These are phyloP conservation scores for Trematocara zebra DNA, from an alignment of 2,113 vertebrate species.

Conservation along the genomic window DNA sequence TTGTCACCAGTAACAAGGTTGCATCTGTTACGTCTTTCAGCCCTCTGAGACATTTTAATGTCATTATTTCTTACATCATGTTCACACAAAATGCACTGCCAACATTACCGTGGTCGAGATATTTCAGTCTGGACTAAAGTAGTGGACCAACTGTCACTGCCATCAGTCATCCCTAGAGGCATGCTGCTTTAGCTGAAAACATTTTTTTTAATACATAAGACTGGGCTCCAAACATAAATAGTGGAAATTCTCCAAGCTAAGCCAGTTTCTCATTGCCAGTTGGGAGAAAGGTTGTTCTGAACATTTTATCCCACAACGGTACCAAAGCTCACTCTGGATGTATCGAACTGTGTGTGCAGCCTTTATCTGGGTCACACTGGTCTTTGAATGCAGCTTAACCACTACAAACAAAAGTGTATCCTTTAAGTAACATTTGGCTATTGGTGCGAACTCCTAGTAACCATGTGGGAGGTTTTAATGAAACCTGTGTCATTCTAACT, in stretches of 20 bases:
- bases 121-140: not conserved
- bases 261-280: not conserved
- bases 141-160: not conserved
- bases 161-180: not conserved
- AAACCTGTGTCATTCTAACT: slow-evolving; percentile 19
- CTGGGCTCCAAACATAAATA: not conserved
- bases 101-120: not conserved
- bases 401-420: not conserved
- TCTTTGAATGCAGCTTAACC: not conserved
- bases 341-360: not conserved
- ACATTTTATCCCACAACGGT: not conserved
- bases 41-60: not conserved
- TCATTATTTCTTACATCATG: not conserved
- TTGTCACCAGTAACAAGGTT: not conserved
- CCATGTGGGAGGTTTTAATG: slow-evolving; percentile 23
- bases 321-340: not conserved
- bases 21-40: not conserved
- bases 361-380: not conserved
- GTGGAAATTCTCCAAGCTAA: not conserved
- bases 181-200: not conserved
- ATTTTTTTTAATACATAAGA: not conserved
- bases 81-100: not conserved
- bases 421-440: not conserved
- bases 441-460: not conserved
- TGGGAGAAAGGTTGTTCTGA: not conserved